Evolutionary conservation across 2,113 vertebrate genomes (phyloP).

Genomic region (Syrrhaptes paradoxus): DNA sequence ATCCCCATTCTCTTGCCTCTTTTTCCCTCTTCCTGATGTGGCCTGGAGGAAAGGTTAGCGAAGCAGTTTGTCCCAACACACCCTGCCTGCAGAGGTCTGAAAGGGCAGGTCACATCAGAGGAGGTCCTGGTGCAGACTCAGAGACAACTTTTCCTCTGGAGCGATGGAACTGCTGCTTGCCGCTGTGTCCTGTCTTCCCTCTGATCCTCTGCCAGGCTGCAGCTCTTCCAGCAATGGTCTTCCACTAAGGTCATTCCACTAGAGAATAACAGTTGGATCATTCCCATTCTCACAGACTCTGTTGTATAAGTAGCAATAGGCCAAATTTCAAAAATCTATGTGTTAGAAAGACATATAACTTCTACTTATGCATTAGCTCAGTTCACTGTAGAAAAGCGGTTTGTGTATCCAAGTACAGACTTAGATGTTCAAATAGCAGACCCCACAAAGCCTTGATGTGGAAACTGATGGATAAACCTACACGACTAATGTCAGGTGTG

Average conservation of each 20-base stretch:
- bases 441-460: neutral
- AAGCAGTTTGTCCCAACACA: neutral
- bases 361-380: conserved; percentile 2
- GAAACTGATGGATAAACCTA: neutral
- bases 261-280: neutral
- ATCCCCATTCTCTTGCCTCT: neutral
- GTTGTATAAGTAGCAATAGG: neutral
- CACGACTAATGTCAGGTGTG: neutral
- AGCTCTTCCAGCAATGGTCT: neutral
- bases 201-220: conserved; percentile 14
- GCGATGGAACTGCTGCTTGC: neutral
- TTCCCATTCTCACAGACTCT: neutral
- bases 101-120: neutral
- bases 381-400: neutral
- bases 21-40: neutral
- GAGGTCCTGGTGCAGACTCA: neutral
- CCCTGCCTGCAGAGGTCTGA: neutral
- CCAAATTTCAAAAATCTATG: neutral
- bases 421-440: neutral
- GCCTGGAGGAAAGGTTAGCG: neutral
- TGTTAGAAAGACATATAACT: neutral
- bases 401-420: neutral
- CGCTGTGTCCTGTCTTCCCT: neutral
- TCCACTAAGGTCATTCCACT: neutral
- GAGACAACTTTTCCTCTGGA: neutral